Evolutionary conservation across 2,113 vertebrate species (phyloP), one percentile per base, ranked within the genome.

Genomic region (Nestor notabilis): DNA sequence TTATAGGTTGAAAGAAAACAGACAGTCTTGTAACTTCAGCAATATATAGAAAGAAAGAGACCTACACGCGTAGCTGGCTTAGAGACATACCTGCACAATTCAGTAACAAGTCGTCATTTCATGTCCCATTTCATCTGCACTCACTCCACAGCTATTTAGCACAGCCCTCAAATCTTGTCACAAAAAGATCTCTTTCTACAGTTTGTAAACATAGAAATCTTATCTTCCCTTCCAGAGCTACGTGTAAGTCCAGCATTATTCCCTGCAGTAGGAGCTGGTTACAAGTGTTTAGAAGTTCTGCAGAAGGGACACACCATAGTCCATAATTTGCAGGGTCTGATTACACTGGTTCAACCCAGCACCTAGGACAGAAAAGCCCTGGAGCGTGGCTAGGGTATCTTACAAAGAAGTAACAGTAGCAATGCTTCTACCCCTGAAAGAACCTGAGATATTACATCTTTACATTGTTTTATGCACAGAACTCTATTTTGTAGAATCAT

Each of bases 31-130:
- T 44, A 58, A 68, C 9, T 84, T 9, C 6, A 74, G n/a, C 33
- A 95, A 60, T 21, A 69, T 13, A 83, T 3, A 93, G 35, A 82
- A 88, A 86, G 25, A 92, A 83, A 95, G 55, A 90, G 35, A 83
- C 11, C 11, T 25, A 80, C n/a, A 39, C 75, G 95, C 92, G 0
- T 94, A 96, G 93, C 95, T 97, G 93, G 47, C 52, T 95, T 80
- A 93, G 70, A 91, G 82, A 95, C 43, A 95, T 88, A 96, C 75
- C 70, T 91, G 95, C 53, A 46, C 66, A 90, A 88, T 83, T 96
- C 91, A 91, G 91, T 63, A 72, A 91, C 9, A 94, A 95, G 84
- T 46, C 91, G 95, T 28, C 65, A 83, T 93, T 85, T 96, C 87
- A 74, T 35, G 44, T 93, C 58, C 74, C 70, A 74, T 58, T 96